Evolutionary conservation across 2,888 invertebrate genomes (phyloP).

Genomic region (Mythimna vitellina): DNA sequence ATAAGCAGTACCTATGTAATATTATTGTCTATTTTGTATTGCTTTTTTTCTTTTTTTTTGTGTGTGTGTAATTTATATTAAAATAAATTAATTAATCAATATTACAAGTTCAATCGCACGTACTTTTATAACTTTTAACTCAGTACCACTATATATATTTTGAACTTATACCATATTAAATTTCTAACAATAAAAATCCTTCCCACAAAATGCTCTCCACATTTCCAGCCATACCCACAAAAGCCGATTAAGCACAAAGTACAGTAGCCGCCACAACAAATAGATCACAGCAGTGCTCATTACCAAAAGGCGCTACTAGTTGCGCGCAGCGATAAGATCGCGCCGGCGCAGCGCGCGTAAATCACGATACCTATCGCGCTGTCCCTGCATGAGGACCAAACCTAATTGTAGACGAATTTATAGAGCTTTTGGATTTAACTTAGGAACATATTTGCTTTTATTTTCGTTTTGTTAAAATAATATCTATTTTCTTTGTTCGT

Average conservation of each 20-base stretch:
- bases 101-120: too few species aligned
- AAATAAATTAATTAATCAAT: too few species aligned
- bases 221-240: constrained; percentile 14
- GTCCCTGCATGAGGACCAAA: constrained; percentile 79
- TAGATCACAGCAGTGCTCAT: constrained; percentile 75
- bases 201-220: constrained; percentile 21
- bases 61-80: too few species aligned
- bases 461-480: constrained; percentile 3
- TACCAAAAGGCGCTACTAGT: constrained; percentile 75
- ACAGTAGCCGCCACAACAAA: constrained; percentile 64
- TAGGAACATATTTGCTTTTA: constrained; percentile 14
- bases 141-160: background rate
- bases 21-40: too few species aligned
- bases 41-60: too few species aligned
- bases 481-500: background rate
- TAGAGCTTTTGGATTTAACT: constrained; percentile 55
- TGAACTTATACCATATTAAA: background rate
- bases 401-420: constrained; percentile 81
- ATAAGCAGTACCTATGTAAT: too few species aligned
- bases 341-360: constrained; percentile 75
- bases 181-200: background rate
- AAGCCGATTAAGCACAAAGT: constrained; percentile 55
- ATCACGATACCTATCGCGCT: constrained; percentile 83
- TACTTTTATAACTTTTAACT: too few species aligned
- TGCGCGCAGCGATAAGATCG: constrained; percentile 76